phyloP scores from a whole-genome alignment of 2,113 vertebrate genomes.

The Salvator merianae region DNA sequence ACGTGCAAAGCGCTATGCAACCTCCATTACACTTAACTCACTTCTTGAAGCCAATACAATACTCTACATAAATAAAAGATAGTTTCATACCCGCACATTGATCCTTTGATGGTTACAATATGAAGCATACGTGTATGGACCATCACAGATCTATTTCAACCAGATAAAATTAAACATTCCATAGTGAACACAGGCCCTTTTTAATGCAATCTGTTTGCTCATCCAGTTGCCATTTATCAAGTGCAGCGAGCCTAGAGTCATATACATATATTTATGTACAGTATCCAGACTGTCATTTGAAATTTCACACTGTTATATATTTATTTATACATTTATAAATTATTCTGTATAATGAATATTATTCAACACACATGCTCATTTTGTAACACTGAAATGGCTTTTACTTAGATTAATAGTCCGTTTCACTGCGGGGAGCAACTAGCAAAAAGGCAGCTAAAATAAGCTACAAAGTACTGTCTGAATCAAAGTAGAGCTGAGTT shows the following conservation, averaged over 20 bases:
- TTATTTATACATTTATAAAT: not conserved
- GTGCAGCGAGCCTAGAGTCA: not conserved
- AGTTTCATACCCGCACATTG: not conserved
- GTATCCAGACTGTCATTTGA: not conserved
- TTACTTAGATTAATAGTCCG: not conserved
- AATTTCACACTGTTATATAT: not conserved
- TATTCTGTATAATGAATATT: constrained; percentile 2
- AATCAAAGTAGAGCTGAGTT: not conserved
- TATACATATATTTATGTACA: not conserved
- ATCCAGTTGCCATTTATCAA: not conserved
- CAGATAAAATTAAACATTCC: too few relatives aligned
- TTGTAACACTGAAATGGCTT: constrained; percentile 4
- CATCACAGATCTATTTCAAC: not conserved
- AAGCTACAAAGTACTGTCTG: not conserved
- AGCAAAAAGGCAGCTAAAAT: not conserved
- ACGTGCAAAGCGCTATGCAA: too few relatives aligned
- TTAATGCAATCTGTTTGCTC: not conserved
- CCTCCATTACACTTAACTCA: too few relatives aligned
- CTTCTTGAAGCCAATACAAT: too few relatives aligned
- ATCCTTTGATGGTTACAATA: not conserved
- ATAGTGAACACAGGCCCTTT: not conserved
- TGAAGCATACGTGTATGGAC: not conserved
- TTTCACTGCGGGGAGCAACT: not conserved
- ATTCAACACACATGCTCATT: not conserved
- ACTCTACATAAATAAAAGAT: too few relatives aligned